phyloP scores from a whole-genome alignment of 2,113 vertebrate species.

The Procapra przewalskii region DNA sequence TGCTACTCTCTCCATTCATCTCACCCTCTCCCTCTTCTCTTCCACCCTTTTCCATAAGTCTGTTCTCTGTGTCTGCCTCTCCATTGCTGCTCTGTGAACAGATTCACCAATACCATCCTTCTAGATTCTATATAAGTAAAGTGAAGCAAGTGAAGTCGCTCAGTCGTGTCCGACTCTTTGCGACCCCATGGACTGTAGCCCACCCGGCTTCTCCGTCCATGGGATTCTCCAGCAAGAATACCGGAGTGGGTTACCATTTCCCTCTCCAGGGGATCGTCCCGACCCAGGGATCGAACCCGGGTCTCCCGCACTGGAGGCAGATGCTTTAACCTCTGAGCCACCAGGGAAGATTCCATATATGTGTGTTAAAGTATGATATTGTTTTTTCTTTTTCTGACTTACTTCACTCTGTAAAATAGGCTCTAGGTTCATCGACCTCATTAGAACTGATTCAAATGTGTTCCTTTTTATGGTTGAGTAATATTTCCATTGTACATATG shows the following conservation, averaged over 20 bases:
- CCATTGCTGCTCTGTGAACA: not conserved
- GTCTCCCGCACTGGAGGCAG: no score
- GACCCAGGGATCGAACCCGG: fast-evolving
- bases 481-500: not conserved
- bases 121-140: not conserved
- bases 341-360: not conserved
- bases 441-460: not conserved
- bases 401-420: not conserved
- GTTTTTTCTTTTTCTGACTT: not conserved
- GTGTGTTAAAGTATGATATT: not conserved
- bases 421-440: not conserved
- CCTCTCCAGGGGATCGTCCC: no score
- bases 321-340: no score
- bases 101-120: not conserved
- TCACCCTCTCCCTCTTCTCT: not conserved
- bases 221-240: no score
- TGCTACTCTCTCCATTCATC: not conserved
- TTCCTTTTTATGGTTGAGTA: not conserved
- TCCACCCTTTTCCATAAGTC: not conserved
- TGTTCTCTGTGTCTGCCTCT: not conserved
- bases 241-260: no score
- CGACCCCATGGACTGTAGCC: no score
- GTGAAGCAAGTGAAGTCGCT: no score
- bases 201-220: no score
- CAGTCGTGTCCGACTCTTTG: no score